A percentile compares a stretch with the other conserved stretches of the same genome.
Evolutionary conservation across 2,797 vertebrate genomes (phyloP).

Genomic region (Cephalopachus bancanus): DNA sequence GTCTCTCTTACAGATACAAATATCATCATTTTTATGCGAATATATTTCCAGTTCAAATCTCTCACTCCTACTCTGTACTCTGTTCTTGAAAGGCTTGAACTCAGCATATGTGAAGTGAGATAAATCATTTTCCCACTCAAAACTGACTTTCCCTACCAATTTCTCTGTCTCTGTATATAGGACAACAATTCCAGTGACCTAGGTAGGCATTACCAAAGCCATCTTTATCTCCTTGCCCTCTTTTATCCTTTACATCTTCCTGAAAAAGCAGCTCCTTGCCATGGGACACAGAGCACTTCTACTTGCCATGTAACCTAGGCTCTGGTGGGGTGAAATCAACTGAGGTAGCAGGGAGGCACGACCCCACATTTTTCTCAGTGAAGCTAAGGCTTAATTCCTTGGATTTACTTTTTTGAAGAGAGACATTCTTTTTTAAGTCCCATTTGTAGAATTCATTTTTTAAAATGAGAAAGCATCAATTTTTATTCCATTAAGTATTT

Average conservation of each 20-base stretch:
- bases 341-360: neutral
- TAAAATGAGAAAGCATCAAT: neutral
- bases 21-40: neutral
- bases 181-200: neutral
- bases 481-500: conserved; percentile 15
- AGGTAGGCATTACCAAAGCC: neutral
- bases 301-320: neutral
- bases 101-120: neutral
- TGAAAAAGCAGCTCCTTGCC: neutral
- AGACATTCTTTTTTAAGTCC: neutral
- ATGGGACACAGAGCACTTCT: too few species aligned
- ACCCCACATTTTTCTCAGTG: neutral
- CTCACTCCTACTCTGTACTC: too few species aligned
- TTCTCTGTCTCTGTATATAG: neutral
- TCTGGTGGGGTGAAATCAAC: neutral
- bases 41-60: neutral
- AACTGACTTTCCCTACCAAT: neutral
- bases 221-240: neutral
- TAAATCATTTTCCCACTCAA: neutral
- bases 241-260: neutral
- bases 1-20: neutral
- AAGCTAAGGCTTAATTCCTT: neutral
- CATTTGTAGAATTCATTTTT: neutral
- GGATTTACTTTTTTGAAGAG: conserved; percentile 17
- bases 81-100: neutral